phyloP scores from a whole-genome alignment of 2,888 invertebrate species.

The Xestia xanthographa region DNA sequence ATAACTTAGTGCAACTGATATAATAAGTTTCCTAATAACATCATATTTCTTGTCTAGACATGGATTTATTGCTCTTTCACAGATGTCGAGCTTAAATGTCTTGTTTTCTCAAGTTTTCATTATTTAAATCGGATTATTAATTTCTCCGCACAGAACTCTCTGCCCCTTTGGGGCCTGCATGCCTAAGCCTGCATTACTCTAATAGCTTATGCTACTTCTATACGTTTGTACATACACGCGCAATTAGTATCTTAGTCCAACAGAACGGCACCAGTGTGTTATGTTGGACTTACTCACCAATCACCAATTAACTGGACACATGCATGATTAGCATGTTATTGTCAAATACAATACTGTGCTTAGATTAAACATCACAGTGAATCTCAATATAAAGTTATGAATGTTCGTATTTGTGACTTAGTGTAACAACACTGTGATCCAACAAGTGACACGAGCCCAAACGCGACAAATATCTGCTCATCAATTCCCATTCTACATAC shows the following conservation, averaged over 20 bases:
- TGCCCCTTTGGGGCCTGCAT: not conserved
- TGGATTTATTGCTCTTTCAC: not conserved
- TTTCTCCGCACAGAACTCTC: not conserved
- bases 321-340: not conserved
- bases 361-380: not conserved
- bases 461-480: slow-evolving; percentile 73
- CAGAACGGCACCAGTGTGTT: not conserved
- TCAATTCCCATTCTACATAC: slow-evolving; percentile 75
- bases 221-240: not conserved
- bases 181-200: slow-evolving; percentile 3
- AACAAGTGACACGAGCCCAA: slow-evolving; percentile 41
- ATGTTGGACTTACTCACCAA: not conserved
- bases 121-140: slow-evolving; percentile 26
- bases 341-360: not conserved
- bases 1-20: slow-evolving; percentile 11
- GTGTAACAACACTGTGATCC: slow-evolving; percentile 10
- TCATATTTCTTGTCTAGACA: slow-evolving; percentile 12
- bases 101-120: slow-evolving; percentile 29
- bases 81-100: slow-evolving; percentile 7
- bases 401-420: slow-evolving; percentile 1
- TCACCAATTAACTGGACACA: not conserved
- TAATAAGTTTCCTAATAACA: slow-evolving; percentile 9
- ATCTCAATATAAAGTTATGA: slow-evolving; percentile 16
- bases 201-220: not conserved
- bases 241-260: not conserved